Evolutionary conservation across 2,888 invertebrate species (phyloP).

Genomic region (Dascillus cervinus): DNA sequence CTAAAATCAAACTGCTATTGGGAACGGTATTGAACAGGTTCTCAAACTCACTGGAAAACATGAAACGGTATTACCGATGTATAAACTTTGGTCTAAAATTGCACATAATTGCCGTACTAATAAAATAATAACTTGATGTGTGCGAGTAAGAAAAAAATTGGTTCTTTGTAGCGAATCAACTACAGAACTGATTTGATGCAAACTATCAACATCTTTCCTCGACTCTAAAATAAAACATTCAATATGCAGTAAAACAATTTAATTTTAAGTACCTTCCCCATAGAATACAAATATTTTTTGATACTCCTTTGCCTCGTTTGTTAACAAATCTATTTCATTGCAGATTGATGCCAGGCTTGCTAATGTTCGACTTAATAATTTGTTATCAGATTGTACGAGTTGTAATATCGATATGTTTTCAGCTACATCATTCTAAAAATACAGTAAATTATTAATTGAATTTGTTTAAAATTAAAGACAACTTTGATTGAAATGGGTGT

Average conservation of each 20-base stretch:
- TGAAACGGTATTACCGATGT: slow-evolving; percentile 27
- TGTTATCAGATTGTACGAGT: slow-evolving; percentile 76
- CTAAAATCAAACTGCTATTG: slow-evolving; percentile 33
- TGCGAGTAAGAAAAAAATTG: slow-evolving; percentile 60
- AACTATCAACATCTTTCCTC: slow-evolving; percentile 26
- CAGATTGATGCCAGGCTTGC: slow-evolving; percentile 73
- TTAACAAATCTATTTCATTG: slow-evolving; percentile 63
- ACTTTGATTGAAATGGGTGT: slow-evolving; percentile 8
- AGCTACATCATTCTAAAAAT: slow-evolving; percentile 39
- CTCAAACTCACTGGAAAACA: slow-evolving; percentile 34
- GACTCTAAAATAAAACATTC: slow-evolving; percentile 23
- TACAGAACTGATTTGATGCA: slow-evolving; percentile 44
- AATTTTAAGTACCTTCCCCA: slow-evolving; percentile 50
- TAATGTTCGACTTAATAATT: slow-evolving; percentile 68
- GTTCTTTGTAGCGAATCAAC: slow-evolving; percentile 57
- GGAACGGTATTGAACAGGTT: slow-evolving; percentile 2
- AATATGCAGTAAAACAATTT: neutral
- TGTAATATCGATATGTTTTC: slow-evolving; percentile 62
- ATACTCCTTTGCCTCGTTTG: slow-evolving; percentile 57
- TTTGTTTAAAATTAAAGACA: neutral
- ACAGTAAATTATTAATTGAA: neutral
- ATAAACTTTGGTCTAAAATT: slow-evolving; percentile 49
- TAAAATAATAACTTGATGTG: slow-evolving; percentile 63
- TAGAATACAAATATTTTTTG: slow-evolving; percentile 57
- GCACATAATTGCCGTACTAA: slow-evolving; percentile 69